Evolutionary conservation across 2,888 invertebrate genomes (phyloP), one percentile per base, ranked within the genome.

Genomic region (Polydrusus tereticollis): DNA sequence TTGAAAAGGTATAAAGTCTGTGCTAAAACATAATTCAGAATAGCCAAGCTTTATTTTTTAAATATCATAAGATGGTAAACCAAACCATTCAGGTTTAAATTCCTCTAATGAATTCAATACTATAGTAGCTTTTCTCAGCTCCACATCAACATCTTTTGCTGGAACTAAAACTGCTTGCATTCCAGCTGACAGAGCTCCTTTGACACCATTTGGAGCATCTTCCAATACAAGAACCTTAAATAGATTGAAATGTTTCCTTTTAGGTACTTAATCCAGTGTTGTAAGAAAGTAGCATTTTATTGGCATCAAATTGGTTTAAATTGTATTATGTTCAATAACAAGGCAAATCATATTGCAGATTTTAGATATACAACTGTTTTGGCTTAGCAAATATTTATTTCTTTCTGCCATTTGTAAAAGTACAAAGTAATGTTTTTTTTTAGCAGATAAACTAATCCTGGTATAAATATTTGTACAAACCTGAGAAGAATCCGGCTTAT

Each of bases 151-250:
- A n/a, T 78, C 75, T 5, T 82, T 75, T 81, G 94, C 93, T 0
- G 95, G 95, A 1, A 95, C 93, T 93, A 95, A 93, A 0, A 95
- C 91, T 0, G 89, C 90, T 84, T 94, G 94, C 96, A 97, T 97
- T 10, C 93, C 93, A 0, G 96, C 96, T 20, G 90, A 88, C 23
- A 89, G 82, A 0, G 92, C 96, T 0, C 94, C 94, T 23, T 89
- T 88, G 0, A 96, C 94, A 1, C 98, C 97, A 83, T 95, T 96
- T 0, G 94, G 93, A 0, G 97, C 94, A 85, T 98, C 98, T 87
- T 98, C 97, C 82, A 97, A 94, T 1, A 96, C 96, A 72, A 97
- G 85, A 80, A 94, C 94, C 80, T 81, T 67, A 36, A 77, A 77
- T 72, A 59, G 52, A 38, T 41, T 12, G 14, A 2, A n/a, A n/a